Evolutionary conservation across 2,888 invertebrate species (phyloP).

Genomic region (Scelioninae gen. 1): DNA sequence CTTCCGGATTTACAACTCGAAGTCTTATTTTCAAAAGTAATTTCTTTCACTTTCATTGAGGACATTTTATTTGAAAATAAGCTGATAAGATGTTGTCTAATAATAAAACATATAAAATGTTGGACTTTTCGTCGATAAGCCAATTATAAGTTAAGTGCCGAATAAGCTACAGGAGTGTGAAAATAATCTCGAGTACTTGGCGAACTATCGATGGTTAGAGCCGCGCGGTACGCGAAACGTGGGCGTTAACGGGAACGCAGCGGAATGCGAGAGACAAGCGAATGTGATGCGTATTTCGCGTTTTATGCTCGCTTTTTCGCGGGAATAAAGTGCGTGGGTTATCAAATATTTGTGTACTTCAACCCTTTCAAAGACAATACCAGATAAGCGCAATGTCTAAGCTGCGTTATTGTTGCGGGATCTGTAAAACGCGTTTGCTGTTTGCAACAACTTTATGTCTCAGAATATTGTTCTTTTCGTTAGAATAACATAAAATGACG

Average conservation of each 20-base stretch:
- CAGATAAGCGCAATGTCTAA: slow-evolving; percentile 55
- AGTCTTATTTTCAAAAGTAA: no score
- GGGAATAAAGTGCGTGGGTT: slow-evolving; percentile 47
- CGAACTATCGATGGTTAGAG: slow-evolving; percentile 63
- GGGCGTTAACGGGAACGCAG: slow-evolving; percentile 69
- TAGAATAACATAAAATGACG: slow-evolving; percentile 40
- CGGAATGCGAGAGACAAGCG: slow-evolving; percentile 67
- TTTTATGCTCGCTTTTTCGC: slow-evolving; percentile 67
- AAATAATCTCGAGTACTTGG: slow-evolving; percentile 57
- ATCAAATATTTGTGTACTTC: slow-evolving; percentile 64
- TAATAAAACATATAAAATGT: slow-evolving; percentile 8
- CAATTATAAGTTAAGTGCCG: slow-evolving; percentile 69
- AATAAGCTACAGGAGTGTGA: slow-evolving; percentile 60
- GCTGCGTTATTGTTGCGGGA: slow-evolving; percentile 55
- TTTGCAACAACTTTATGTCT: slow-evolving; percentile 26
- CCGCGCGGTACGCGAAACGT: slow-evolving; percentile 59
- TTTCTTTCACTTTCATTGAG: no score
- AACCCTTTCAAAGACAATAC: slow-evolving; percentile 51
- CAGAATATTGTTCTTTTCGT: slow-evolving; percentile 20
- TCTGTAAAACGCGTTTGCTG: slow-evolving; percentile 4
- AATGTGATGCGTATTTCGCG: slow-evolving; percentile 65
- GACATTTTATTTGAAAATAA: no score
- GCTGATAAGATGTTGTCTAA: background rate
- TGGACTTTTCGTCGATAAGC: slow-evolving; percentile 57
- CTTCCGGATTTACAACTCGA: no score